phyloP scores from a whole-genome alignment of 2,888 invertebrate species.

The Bugulina stolonifera region DNA sequence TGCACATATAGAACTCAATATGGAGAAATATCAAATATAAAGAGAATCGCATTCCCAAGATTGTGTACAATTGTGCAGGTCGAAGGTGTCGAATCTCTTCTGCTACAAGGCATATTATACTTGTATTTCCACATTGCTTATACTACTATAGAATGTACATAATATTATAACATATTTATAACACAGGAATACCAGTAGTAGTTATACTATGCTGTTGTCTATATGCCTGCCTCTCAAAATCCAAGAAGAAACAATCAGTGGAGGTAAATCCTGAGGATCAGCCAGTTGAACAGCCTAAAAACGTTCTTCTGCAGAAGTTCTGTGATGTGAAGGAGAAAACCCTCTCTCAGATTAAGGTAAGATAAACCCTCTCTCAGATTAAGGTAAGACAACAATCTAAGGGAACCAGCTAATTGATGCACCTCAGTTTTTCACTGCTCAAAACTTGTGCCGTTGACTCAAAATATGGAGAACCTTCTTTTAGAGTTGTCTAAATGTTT shows the following conservation, averaged over 20 bases:
- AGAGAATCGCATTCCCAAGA: too few species aligned
- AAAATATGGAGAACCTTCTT: too few species aligned
- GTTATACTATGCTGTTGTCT: constrained; percentile 20
- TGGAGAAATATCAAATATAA: too few species aligned
- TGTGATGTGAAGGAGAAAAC: constrained; percentile 23
- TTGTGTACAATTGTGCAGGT: too few species aligned
- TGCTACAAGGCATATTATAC: neutral
- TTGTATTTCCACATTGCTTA: neutral
- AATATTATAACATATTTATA: too few species aligned
- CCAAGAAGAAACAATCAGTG: neutral
- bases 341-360: neutral
- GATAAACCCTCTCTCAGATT: neutral
- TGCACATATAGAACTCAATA: too few species aligned
- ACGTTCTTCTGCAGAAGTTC: constrained; percentile 23
- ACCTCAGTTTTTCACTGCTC: too few species aligned
- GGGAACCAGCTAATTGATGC: too few species aligned
- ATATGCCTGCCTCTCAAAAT: constrained; percentile 14
- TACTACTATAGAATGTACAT: too few species aligned
- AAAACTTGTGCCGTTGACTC: too few species aligned
- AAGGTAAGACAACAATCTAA: neutral
- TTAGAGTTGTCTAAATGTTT: too few species aligned
- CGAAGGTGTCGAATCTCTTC: neutral
- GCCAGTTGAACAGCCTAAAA: neutral
- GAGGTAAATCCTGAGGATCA: neutral
- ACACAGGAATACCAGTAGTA: neutral